These are phyloP conservation scores for Dioctria rufipes DNA, from an alignment of 2,888 invertebrate genomes.

Conservation along the genomic window DNA sequence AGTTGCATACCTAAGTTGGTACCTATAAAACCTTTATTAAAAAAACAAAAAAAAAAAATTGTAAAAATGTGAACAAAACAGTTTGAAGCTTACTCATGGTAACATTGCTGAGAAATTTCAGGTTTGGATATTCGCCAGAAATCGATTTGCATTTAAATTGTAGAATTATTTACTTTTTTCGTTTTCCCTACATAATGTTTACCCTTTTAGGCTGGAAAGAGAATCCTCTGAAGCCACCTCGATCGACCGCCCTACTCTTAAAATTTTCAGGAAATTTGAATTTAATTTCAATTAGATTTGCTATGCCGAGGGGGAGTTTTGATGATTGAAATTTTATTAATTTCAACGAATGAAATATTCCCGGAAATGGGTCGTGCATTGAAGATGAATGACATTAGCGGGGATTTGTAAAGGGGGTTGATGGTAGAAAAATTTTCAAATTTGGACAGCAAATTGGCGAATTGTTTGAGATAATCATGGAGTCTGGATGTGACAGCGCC, in stretches of 20 bases:
- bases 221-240: background rate
- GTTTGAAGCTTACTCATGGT: background rate
- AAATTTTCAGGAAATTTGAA: conserved; percentile 13
- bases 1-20: too few species aligned
- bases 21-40: background rate
- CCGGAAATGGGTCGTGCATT: background rate
- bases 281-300: conserved; percentile 31
- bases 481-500: background rate
- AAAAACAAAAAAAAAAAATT: background rate
- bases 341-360: background rate
- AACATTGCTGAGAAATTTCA: background rate
- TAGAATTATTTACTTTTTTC: conserved; percentile 30
- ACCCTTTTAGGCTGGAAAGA: background rate
- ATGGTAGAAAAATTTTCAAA: background rate
- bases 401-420: background rate
- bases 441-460: background rate
- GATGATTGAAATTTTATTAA: conserved; percentile 23
- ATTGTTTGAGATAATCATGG: background rate
- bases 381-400: background rate
- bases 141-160: conserved; percentile 47
- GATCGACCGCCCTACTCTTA: background rate
- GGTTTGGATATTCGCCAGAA: conserved; percentile 21
- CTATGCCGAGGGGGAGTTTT: background rate
- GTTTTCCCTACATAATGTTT: background rate
- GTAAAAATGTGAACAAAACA: background rate